These are phyloP conservation scores for Mystacornis crossleyi DNA, from an alignment of 2,113 vertebrate genomes.

Conservation along the genomic window DNA sequence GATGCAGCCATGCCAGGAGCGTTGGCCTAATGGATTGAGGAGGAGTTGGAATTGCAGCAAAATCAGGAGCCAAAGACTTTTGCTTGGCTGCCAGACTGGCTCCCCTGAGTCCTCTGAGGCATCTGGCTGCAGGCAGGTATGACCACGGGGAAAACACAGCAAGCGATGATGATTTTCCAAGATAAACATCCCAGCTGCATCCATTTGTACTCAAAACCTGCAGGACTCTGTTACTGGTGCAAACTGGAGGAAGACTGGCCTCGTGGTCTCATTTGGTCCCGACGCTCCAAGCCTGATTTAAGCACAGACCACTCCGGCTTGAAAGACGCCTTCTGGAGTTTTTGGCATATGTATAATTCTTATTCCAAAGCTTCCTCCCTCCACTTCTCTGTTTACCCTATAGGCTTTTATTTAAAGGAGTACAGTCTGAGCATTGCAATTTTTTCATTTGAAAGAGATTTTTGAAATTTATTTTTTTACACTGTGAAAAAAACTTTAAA, in stretches of 20 bases:
- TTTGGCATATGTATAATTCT: background rate
- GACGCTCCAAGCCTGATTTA: background rate
- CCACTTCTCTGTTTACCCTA: background rate
- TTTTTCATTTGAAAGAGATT: background rate
- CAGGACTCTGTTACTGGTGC: background rate
- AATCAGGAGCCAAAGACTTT: background rate
- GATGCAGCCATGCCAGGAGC: background rate
- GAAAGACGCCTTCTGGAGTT: background rate
- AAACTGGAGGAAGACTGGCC: background rate
- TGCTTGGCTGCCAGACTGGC: background rate
- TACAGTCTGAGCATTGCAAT: background rate
- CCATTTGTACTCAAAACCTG: background rate
- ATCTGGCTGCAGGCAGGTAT: background rate
- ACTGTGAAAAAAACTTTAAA: background rate
- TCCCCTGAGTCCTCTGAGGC: background rate
- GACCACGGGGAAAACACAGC: background rate
- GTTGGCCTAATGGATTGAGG: background rate
- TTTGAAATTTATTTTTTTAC: background rate
- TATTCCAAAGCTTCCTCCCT: background rate
- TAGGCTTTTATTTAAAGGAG: conserved; percentile 10
- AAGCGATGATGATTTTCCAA: background rate
- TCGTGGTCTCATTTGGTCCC: background rate
- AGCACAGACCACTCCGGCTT: background rate
- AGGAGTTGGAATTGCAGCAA: background rate
- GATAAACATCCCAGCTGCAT: background rate